Evolutionary conservation across 2,797 vertebrate species (phyloP).

Genomic region (Notolabrus celidotus): DNA sequence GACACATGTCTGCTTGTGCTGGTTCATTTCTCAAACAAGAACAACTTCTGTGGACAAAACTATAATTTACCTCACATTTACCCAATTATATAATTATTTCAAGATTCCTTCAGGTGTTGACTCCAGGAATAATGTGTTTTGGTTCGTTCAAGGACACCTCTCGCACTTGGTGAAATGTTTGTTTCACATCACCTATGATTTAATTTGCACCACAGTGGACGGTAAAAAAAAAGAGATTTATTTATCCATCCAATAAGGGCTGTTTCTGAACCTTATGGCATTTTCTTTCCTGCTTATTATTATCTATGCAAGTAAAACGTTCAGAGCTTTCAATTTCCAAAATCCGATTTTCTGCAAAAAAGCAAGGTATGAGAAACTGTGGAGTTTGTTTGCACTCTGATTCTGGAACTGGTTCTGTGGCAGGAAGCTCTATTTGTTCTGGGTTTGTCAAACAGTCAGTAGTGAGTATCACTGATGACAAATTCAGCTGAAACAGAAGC

Average conservation of each 20-base stretch:
- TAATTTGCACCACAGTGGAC: neutral
- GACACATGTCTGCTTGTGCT: neutral
- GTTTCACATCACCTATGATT: conserved; percentile 10
- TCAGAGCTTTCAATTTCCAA: too few relatives aligned
- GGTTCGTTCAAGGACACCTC: neutral
- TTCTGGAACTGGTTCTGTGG: too few relatives aligned
- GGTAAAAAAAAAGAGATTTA: conserved; percentile 1
- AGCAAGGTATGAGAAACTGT: too few relatives aligned
- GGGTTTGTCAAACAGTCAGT: too few relatives aligned
- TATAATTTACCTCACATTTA: neutral
- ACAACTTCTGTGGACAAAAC: neutral
- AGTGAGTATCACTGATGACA: too few relatives aligned
- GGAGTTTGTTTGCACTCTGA: too few relatives aligned
- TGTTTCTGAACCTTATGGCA: neutral
- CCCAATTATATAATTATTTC: neutral
- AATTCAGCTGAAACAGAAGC: too few relatives aligned
- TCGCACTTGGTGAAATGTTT: neutral
- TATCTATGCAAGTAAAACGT: too few relatives aligned
- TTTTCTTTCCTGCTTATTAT: neutral
- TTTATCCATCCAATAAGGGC: too few relatives aligned
- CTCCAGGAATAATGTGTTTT: neutral
- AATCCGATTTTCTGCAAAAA: too few relatives aligned
- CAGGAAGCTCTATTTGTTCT: too few relatives aligned
- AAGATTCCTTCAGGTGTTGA: neutral
- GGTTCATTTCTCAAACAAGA: conserved; percentile 1